Evolutionary conservation across 2,797 vertebrate species (phyloP).

Genomic region (Rallus crepitans): DNA sequence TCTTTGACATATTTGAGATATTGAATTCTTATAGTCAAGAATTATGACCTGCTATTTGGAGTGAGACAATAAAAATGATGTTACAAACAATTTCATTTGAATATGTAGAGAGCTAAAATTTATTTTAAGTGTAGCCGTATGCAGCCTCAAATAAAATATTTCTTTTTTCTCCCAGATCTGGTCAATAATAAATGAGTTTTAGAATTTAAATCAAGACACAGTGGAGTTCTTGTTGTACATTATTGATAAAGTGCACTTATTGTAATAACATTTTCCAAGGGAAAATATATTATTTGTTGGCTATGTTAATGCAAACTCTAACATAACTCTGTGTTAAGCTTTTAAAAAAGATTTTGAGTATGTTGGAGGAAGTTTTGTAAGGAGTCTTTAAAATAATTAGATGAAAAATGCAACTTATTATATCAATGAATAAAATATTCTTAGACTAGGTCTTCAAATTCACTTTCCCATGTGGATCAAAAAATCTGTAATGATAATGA

Average conservation of each 20-base stretch:
- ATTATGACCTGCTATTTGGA: not conserved
- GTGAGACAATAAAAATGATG: not conserved
- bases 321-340: slow-evolving; percentile 51
- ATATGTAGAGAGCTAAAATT: slow-evolving; percentile 24
- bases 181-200: slow-evolving; percentile 80
- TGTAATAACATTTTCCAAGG: slow-evolving; percentile 71
- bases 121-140: slow-evolving; percentile 48
- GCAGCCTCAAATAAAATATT: slow-evolving; percentile 63
- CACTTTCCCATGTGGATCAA: not conserved
- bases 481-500: not conserved
- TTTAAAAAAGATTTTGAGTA: slow-evolving; percentile 26
- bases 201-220: slow-evolving; percentile 74
- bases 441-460: not conserved
- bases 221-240: slow-evolving; percentile 68
- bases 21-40: not conserved
- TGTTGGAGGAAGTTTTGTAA: not conserved
- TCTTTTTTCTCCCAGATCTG: slow-evolving; percentile 39
- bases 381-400: not conserved
- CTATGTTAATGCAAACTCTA: slow-evolving; percentile 58
- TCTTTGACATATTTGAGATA: not conserved
- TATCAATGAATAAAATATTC: slow-evolving; percentile 12
- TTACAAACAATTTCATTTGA: slow-evolving; percentile 26
- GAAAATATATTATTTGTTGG: slow-evolving; percentile 73
- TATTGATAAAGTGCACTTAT: slow-evolving; percentile 76
- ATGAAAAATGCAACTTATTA: slow-evolving; percentile 7